Conservation (phyloP, 1,140 invertebrate species). For the Ganaspis sp. region DNA sequence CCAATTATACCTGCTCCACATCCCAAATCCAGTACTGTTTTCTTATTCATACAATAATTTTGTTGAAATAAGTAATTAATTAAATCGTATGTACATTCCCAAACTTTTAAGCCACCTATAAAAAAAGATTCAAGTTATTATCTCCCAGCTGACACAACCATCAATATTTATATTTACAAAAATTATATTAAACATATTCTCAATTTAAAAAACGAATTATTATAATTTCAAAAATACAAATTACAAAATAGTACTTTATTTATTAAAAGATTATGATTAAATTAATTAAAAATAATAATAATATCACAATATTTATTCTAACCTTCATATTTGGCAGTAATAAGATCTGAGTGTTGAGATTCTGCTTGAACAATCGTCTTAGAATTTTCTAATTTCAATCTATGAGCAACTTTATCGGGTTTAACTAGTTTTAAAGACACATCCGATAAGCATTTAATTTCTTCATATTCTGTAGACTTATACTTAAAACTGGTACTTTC, state of each 20-base stretch:
- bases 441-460: constrained; percentile 64
- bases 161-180: no score
- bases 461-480: constrained; percentile 48
- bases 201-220: no score
- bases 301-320: constrained; percentile 42
- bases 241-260: background rate
- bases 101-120: constrained; percentile 90
- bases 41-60: constrained; percentile 73
- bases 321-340: constrained; percentile 86
- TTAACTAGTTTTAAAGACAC: constrained; percentile 76
- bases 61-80: constrained; percentile 79
- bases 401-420: constrained; percentile 64
- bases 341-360: constrained; percentile 82
- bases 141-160: background rate
- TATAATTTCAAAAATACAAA: constrained; percentile 32
- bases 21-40: constrained; percentile 87
- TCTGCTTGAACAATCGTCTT: constrained; percentile 79
- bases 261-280: no score
- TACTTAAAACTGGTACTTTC: constrained; percentile 45
- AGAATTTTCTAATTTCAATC: constrained; percentile 66
- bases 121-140: constrained; percentile 34
- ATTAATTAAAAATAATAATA: no score
- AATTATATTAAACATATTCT: no score
- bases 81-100: constrained; percentile 91
- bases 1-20: constrained; percentile 91